A percentile compares a stretch with the other conserved stretches of the same genome.
Evolutionary conservation across 2,113 vertebrate species (phyloP).

Genomic region (Megaceryle torquata): DNA sequence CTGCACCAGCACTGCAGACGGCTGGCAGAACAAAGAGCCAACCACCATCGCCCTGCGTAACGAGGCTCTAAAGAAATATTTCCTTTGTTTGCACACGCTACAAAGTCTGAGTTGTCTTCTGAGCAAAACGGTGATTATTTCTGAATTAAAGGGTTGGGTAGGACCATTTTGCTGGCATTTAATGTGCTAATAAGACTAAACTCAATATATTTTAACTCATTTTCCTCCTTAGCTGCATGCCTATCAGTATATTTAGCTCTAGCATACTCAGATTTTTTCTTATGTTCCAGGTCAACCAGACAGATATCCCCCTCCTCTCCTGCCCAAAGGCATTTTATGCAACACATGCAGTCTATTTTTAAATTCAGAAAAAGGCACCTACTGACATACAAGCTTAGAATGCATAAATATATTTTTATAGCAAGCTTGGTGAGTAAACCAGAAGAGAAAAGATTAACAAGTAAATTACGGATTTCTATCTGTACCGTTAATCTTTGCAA

Average conservation of each 20-base stretch:
- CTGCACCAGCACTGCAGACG: neutral
- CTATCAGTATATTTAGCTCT: constrained; percentile 56
- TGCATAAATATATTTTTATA: constrained; percentile 55
- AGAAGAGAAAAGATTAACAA: constrained; percentile 49
- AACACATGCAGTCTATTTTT: constrained; percentile 58
- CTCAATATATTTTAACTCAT: constrained; percentile 28
- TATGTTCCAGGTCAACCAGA: constrained; percentile 39
- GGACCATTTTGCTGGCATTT: constrained; percentile 24
- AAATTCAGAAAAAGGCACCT: constrained; percentile 57
- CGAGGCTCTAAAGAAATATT: neutral
- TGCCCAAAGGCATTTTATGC: constrained; percentile 56
- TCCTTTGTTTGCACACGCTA: constrained; percentile 21
- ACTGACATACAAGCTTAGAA: constrained; percentile 43
- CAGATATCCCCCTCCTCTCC: constrained; percentile 41
- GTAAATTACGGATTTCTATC: constrained; percentile 57
- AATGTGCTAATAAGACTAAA: constrained; percentile 52
- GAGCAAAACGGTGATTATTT: neutral
- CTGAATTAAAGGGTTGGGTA: constrained; percentile 38
- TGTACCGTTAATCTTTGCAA: constrained; percentile 32
- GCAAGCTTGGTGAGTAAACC: constrained; percentile 13
- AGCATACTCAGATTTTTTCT: constrained; percentile 47
- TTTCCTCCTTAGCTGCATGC: neutral
- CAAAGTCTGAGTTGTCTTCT: neutral
- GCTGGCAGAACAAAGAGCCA: constrained; percentile 43
- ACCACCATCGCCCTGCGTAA: neutral